These are phyloP conservation scores for Ctena decussata DNA, from an alignment of 2,888 invertebrate species.

Conservation along the genomic window DNA sequence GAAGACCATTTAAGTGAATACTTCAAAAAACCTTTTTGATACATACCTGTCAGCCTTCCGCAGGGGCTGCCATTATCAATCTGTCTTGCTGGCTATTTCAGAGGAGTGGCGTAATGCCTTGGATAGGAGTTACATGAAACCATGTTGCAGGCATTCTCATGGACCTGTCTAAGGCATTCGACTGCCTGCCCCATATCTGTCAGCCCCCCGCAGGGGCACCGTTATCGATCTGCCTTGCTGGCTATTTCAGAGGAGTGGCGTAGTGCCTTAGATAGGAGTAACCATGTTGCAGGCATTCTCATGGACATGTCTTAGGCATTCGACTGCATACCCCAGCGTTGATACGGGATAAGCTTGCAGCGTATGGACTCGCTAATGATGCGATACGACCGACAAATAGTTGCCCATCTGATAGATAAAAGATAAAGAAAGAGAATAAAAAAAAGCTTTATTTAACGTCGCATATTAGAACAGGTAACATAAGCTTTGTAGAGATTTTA, in stretches of 20 bases:
- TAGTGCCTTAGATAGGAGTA: not conserved
- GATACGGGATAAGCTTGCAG: not conserved
- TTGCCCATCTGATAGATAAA: no score
- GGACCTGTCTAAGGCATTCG: not conserved
- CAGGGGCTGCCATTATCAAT: not conserved
- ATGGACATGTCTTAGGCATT: not conserved
- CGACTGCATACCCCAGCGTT: not conserved
- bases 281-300: not conserved
- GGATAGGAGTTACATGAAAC: not conserved
- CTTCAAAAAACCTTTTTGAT: no score
- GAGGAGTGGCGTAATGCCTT: not conserved
- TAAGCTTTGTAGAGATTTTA: no score
- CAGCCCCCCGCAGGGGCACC: not conserved
- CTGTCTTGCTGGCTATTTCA: not conserved
- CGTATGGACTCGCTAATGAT: not conserved
- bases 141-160: not conserved
- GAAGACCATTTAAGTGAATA: no score
- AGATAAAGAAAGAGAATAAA: no score
- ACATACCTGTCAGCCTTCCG: no score
- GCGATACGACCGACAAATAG: not conserved
- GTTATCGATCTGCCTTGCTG: not conserved
- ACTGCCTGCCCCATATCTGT: not conserved
- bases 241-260: not conserved
- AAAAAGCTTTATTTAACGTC: no score
- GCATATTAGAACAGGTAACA: no score